Conservation (phyloP, 2,113 vertebrate species). For the Dasyurus viverrinus region DNA sequence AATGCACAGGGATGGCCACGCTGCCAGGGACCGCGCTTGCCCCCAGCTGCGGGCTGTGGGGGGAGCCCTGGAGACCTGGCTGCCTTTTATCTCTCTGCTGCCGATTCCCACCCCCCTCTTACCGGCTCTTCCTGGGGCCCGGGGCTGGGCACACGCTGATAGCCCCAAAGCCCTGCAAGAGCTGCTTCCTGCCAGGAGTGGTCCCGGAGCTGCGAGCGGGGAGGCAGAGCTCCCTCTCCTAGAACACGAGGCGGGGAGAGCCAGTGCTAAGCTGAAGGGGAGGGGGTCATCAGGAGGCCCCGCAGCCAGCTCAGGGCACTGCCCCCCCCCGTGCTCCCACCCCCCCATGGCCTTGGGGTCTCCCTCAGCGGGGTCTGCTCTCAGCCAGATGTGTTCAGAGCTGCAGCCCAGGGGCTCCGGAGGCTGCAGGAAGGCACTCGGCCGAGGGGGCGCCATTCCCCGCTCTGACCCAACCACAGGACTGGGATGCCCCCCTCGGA, state of each 20-base stretch:
- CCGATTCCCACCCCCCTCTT: background rate
- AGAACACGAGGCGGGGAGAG: background rate
- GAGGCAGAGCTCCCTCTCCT: background rate
- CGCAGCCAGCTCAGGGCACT: background rate
- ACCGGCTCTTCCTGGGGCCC: conserved; percentile 45
- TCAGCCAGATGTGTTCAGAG: background rate
- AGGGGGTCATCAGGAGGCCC: background rate
- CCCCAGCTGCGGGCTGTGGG: background rate
- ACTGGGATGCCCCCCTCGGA: background rate
- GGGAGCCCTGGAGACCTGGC: conserved; percentile 43
- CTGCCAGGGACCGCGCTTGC: conserved; percentile 49
- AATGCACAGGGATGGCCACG: conserved; percentile 19
- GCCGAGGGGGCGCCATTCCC: background rate
- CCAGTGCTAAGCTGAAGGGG: background rate
- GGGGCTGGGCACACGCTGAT: background rate
- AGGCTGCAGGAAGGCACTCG: background rate
- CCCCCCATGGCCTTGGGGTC: background rate
- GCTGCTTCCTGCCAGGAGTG: background rate
- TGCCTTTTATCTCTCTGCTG: conserved; percentile 48
- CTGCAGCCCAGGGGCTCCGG: background rate
- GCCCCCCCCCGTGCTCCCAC: background rate
- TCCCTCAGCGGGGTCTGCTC: background rate
- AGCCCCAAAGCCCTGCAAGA: background rate
- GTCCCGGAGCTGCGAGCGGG: background rate
- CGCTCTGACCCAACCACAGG: background rate